Evolutionary conservation across 2,888 invertebrate genomes (phyloP).

Genomic region (Sturmia bella): DNA sequence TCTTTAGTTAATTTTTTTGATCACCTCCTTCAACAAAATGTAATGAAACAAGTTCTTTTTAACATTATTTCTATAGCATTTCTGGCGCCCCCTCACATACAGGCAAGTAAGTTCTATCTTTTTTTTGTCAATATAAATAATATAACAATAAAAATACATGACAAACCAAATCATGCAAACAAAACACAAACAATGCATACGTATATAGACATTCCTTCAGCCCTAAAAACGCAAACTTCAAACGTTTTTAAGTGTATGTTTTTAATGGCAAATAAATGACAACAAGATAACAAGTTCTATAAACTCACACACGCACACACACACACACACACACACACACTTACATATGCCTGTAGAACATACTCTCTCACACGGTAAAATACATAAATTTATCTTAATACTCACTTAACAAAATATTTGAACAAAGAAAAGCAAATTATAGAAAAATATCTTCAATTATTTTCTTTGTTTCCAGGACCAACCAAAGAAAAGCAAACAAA

Average conservation of each 20-base stretch:
- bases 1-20: too few relatives aligned
- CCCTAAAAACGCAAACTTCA: too few relatives aligned
- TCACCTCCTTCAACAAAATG: too few relatives aligned
- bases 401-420: slow-evolving; percentile 41
- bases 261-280: background rate
- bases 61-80: too few relatives aligned
- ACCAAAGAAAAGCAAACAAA: background rate
- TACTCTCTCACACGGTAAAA: background rate
- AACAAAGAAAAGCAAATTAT: background rate
- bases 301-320: slow-evolving; percentile 3
- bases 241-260: background rate
- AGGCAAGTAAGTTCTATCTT: too few relatives aligned
- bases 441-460: background rate
- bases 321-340: slow-evolving; percentile 4
- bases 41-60: too few relatives aligned
- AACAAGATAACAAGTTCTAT: too few relatives aligned
- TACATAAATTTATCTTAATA: slow-evolving; percentile 9
- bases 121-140: too few relatives aligned
- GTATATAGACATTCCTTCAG: background rate
- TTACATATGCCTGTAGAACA: background rate
- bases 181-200: background rate
- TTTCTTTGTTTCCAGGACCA: background rate
- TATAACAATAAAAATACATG: too few relatives aligned
- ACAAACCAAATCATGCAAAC: background rate
- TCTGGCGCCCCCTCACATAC: too few relatives aligned